phyloP scores from a whole-genome alignment of 2,113 vertebrate genomes.

The Tupaia chinensis region DNA sequence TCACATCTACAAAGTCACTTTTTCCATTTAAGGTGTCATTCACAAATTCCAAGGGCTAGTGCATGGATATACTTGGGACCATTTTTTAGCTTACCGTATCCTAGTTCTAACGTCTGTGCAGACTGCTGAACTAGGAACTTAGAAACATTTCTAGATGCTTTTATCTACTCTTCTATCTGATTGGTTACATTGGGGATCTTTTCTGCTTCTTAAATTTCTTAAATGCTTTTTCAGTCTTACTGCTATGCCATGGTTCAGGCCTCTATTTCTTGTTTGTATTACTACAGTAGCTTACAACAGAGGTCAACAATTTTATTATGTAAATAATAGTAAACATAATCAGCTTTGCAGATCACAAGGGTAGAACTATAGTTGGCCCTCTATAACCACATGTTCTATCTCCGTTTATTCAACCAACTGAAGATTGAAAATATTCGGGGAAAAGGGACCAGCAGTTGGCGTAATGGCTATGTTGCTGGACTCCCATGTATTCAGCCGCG shows the following conservation, averaged over 20 bases:
- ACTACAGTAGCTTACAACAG: not conserved
- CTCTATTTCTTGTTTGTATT: not conserved
- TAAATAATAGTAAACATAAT: not conserved
- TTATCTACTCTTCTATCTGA: not conserved
- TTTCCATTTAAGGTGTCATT: not conserved
- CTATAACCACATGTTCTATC: too few species aligned
- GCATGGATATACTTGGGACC: not conserved
- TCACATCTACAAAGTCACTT: constrained; percentile 25
- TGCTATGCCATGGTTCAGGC: not conserved
- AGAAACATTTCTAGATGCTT: not conserved
- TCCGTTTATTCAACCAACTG: too few species aligned
- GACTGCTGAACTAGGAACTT: not conserved
- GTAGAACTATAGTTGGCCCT: not conserved
- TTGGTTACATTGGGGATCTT: not conserved
- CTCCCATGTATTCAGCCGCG: too few species aligned
- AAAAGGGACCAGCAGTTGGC: too few species aligned
- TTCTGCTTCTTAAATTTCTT: not conserved
- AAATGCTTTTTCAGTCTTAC: not conserved
- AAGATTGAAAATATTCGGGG: too few species aligned
- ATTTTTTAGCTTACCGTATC: not conserved
- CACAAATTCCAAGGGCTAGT: not conserved
- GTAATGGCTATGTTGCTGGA: too few species aligned
- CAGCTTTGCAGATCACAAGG: not conserved
- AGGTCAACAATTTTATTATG: not conserved
- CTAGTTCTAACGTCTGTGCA: not conserved